Evolutionary conservation across 1,140 invertebrate genomes (phyloP).

Genomic region (Trichonephila clavata): DNA sequence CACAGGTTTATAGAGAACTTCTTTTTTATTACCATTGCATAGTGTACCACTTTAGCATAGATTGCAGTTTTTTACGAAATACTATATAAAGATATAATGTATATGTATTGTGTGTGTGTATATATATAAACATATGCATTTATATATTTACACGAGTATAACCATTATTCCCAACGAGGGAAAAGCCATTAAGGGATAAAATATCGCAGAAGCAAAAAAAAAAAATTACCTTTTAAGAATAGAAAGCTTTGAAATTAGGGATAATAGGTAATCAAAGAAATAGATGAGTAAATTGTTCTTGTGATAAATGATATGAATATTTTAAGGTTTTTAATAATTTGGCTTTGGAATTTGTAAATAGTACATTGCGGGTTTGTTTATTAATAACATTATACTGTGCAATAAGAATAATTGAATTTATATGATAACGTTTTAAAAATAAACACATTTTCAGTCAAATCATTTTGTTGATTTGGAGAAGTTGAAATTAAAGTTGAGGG

Average conservation of each 20-base stretch:
- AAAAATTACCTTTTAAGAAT: neutral
- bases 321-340: no score
- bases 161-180: neutral
- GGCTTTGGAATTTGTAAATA: no score
- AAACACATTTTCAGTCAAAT: no score
- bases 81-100: neutral
- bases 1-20: constrained; percentile 4
- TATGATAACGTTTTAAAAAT: no score
- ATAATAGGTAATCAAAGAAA: neutral
- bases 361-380: no score
- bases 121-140: neutral
- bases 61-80: neutral
- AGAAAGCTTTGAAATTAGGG: neutral
- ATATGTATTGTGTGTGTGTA: neutral
- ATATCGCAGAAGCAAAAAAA: neutral
- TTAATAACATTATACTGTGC: no score
- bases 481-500: no score
- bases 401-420: no score
- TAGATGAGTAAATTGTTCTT: no score
- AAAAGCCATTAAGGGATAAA: neutral
- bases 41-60: neutral
- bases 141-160: constrained; percentile 22
- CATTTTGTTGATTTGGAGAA: no score
- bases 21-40: neutral
- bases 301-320: no score